Percentiles rank a stretch among this genome's conserved stretches.
Evolutionary conservation across 1,140 invertebrate genomes (phyloP).

Genomic region (Cryptotermes secundus): DNA sequence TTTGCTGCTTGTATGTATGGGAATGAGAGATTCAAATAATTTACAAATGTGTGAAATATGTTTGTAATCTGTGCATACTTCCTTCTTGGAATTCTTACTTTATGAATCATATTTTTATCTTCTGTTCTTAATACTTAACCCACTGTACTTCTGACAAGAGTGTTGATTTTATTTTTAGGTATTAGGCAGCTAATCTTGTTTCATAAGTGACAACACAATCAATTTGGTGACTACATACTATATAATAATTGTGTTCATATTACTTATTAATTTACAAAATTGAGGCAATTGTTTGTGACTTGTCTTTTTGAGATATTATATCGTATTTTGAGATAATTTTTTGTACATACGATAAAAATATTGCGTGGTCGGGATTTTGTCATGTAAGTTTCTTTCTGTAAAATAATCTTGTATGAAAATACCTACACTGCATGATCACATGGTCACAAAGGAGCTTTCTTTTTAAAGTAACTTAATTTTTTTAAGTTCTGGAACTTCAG

Average conservation of each 20-base stretch:
- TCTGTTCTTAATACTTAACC: constrained; percentile 29
- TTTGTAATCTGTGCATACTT: constrained; percentile 32
- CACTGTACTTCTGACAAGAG: constrained; percentile 28
- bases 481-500: constrained; percentile 21
- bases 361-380: constrained; percentile 28
- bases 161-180: constrained; percentile 28
- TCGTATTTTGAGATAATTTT: constrained; percentile 31
- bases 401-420: constrained; percentile 32
- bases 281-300: constrained; percentile 29
- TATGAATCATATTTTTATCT: constrained; percentile 28
- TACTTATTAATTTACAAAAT: constrained; percentile 29
- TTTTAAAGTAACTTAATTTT: constrained; percentile 16
- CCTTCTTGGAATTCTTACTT: constrained; percentile 31
- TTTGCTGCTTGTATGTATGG: constrained; percentile 23
- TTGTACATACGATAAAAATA: constrained; percentile 29
- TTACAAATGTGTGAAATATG: constrained; percentile 31
- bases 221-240: constrained; percentile 27
- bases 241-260: constrained; percentile 30
- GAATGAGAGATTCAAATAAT: constrained; percentile 24
- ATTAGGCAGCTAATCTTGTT: constrained; percentile 29
- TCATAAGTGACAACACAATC: constrained; percentile 29
- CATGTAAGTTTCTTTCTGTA: constrained; percentile 27
- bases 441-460: constrained; percentile 28
- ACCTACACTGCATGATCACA: constrained; percentile 24
- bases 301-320: constrained; percentile 31